Conservation (phyloP, 2,113 vertebrate species). For the Antennarius striatus region DNA sequence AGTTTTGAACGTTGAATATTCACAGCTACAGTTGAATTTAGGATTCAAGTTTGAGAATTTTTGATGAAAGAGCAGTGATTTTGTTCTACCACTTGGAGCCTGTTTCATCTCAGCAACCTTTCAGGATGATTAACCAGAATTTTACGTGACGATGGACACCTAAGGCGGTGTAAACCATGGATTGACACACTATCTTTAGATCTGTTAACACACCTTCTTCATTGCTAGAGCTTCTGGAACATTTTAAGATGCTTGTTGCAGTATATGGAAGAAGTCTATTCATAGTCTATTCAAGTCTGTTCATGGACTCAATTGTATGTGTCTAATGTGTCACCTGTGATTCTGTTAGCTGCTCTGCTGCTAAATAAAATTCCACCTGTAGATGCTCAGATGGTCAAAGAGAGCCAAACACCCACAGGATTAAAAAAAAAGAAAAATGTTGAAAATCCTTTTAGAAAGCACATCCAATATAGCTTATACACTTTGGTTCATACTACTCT, state of each 20-base stretch:
- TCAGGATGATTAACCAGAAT: constrained; percentile 19
- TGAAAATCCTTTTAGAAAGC: too few species aligned
- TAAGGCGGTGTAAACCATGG: too few species aligned
- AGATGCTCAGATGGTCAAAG: constrained; percentile 44
- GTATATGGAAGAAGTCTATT: too few species aligned
- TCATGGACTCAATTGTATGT: neutral
- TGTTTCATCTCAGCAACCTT: constrained; percentile 4
- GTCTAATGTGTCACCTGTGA: constrained; percentile 12
- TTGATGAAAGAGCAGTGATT: constrained; percentile 7
- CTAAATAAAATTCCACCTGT: constrained; percentile 41
- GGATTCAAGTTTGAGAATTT: neutral
- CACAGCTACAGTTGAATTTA: neutral
- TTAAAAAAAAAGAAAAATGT: constrained; percentile 32
- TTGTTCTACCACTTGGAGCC: constrained; percentile 14
- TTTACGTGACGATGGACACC: constrained; percentile 16
- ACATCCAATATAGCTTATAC: too few species aligned
- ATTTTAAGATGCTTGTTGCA: constrained; percentile 53
- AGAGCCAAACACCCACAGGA: constrained; percentile 50
- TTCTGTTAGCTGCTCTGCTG: neutral
- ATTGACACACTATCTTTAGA: too few species aligned
- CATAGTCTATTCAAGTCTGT: neutral
- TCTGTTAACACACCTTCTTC: too few species aligned
- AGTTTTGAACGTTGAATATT: neutral
- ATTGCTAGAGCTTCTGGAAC: neutral
- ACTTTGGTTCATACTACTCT: too few species aligned